Evolutionary conservation across 2,797 vertebrate genomes (phyloP), one percentile per base, ranked within the genome.

Genomic region (Danionella dracula): DNA sequence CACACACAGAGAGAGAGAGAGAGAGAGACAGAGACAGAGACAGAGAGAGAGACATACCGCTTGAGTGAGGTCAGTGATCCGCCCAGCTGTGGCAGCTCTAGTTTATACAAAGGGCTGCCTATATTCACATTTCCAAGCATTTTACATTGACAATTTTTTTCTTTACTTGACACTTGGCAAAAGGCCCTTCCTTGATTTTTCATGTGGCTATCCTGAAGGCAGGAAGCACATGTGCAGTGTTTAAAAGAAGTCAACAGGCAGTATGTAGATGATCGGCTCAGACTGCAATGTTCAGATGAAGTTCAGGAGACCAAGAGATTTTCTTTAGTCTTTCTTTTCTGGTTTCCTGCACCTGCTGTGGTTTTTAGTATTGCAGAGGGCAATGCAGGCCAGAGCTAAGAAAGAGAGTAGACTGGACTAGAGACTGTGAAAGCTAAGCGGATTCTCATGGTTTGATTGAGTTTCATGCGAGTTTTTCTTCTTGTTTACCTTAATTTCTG

Each of bases 51-150:
- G 10, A 35, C 16, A 66, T 62, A 54, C 41, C 29, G 9, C 5
- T 48, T 23, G 2, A n/a, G 27, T 67, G 63, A 72, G 63, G 37
- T 72, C 64, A 72, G 57, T 9, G 20, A 3, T 21, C 4, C 16
- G 21, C 50, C 32, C 48, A 10, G 55, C 62, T 54, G 55, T n/a
- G 10, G 38, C 23, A 23, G 48, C 10, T 50, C 44, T 62, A 12
- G 46, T 63, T 63, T 19, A 45, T 10, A 16, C n/a, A 4, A 17
- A 17, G 15, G 21, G 9, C n/a, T 19, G 21, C 46, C 46, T 55
- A 51, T 58, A 34, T 41, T n/a, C 16, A 57, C 53, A 12, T 48
- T 56, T 42, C 27, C 32, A 41, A 37, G 31, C 11, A 12, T 57
- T 34, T 49, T 35, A 10, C 23, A n/a, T 46, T 35, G 2, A 48